Base-by-base conservation (phyloP, 2,113 vertebrate species). In the Sarotherodon lohbergeri region DNA sequence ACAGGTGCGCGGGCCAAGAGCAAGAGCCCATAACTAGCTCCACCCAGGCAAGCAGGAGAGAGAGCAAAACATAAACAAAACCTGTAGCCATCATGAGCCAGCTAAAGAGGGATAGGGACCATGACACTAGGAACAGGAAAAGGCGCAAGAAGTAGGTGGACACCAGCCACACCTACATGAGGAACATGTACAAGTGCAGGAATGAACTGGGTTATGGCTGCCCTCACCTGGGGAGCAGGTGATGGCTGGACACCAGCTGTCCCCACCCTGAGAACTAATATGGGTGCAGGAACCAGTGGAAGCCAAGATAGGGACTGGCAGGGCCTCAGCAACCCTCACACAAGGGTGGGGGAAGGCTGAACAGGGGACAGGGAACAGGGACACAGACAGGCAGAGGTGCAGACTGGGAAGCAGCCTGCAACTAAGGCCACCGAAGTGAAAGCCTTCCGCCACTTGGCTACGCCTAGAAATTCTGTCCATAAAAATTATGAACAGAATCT, bases 101-200 rank as follows among this genome's bases (percentile, higher is more conserved):
- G 57, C 29, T 2, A 61, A 16, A 61, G 1, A 4, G 29, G 1
- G 16, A 61, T 0, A 0, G 29, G 57, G 0, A 61, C 0, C 3
- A 61, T 19, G 29, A 19, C 57, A 19, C 57, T 61, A 61, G 14
- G 57, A 17, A 61, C 57, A 32, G 57, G 27, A 7, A 59, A 59
- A 59, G 27, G 14, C 1, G 0, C 27, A 32, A 59, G 56, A 59
- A 1, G 57, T 59, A 32, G 27, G 27, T 32, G 27, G 56, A 59
- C 27, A 59, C 0, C 27, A 59, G 27, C 27, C 9, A 8, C 7
- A 14, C 57, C 14, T 32, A 27, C 27, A 59, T 32, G 57, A 59
- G 27, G 27, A 59, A 59, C 27, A 32, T 59, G 56, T 9, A 59
- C 27, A 59, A 27, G 14, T 0, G 7, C 56, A 59, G 56, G 27